Evolutionary conservation across 1,140 invertebrate genomes (phyloP).

Genomic region (Drosophila orosa): DNA sequence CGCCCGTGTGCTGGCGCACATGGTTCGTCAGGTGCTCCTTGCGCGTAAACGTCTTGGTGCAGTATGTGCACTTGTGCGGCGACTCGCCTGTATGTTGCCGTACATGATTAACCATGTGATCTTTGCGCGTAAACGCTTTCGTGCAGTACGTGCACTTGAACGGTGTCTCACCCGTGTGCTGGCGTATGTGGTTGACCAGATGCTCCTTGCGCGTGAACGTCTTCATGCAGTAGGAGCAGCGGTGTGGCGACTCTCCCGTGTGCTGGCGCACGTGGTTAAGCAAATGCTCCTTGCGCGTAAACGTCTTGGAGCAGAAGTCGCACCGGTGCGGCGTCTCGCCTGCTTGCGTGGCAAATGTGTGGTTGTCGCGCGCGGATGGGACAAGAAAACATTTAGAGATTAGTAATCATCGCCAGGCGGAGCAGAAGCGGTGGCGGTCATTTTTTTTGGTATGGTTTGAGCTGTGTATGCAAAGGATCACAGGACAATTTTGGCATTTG

Average conservation of each 20-base stretch:
- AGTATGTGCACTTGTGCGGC: slow-evolving; percentile 91
- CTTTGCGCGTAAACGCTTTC: slow-evolving; percentile 94
- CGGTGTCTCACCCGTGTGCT: slow-evolving; percentile 94
- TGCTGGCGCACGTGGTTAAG: slow-evolving; percentile 93
- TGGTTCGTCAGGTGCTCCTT: slow-evolving; percentile 89
- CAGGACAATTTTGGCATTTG: slow-evolving; percentile 23
- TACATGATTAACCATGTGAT: slow-evolving; percentile 89
- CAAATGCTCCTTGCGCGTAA: slow-evolving; percentile 92
- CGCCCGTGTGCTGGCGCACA: slow-evolving; percentile 91
- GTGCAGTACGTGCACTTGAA: slow-evolving; percentile 94
- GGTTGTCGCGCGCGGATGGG: slow-evolving; percentile 30
- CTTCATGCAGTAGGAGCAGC: slow-evolving; percentile 89
- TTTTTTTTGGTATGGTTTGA: slow-evolving; percentile 4
- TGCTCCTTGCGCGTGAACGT: slow-evolving; percentile 91
- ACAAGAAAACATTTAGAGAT: slow-evolving; percentile 63
- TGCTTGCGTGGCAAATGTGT: slow-evolving; percentile 73
- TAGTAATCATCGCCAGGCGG: slow-evolving; percentile 61
- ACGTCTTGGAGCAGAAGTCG: slow-evolving; percentile 93
- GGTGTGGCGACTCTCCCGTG: slow-evolving; percentile 87
- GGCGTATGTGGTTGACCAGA: slow-evolving; percentile 90
- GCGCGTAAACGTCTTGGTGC: slow-evolving; percentile 92
- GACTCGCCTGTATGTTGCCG: slow-evolving; percentile 95
- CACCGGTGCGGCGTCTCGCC: slow-evolving; percentile 94
- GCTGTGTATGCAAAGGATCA: slow-evolving; percentile 8
- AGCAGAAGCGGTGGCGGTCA: slow-evolving; percentile 1